Conservation (phyloP, 2,113 vertebrate species). For the Tiliqua scincoides region DNA sequence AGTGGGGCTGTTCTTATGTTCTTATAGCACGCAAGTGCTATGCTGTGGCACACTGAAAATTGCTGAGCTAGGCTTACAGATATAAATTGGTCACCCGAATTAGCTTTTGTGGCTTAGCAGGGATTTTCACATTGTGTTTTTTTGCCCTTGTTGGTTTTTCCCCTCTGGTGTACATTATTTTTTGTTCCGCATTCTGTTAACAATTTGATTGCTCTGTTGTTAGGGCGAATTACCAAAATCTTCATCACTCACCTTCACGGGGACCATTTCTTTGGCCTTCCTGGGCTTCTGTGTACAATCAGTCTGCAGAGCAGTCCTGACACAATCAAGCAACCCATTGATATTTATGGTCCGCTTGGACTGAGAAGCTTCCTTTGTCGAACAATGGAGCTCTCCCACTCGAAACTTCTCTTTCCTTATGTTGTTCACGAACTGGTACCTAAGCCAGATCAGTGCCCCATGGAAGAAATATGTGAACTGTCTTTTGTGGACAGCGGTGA, state of each 20-base stretch:
- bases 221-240: slow-evolving; percentile 91
- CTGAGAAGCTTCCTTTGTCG: slow-evolving; percentile 82
- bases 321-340: slow-evolving; percentile 70
- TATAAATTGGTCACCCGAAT: background rate
- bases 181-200: background rate
- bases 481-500: slow-evolving; percentile 21
- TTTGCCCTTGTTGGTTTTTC: background rate
- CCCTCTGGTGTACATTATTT: background rate
- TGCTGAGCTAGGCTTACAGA: background rate
- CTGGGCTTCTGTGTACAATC: slow-evolving; percentile 91
- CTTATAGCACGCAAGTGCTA: too few species aligned
- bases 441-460: slow-evolving; percentile 84
- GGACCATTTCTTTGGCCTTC: slow-evolving; percentile 93
- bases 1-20: too few species aligned
- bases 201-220: background rate
- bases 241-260: slow-evolving; percentile 96
- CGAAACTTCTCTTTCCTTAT: slow-evolving; percentile 86
- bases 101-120: background rate
- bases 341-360: slow-evolving; percentile 89
- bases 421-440: slow-evolving; percentile 89
- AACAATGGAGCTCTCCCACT: slow-evolving; percentile 85
- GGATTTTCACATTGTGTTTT: background rate
- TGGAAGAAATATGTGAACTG: slow-evolving; percentile 77
- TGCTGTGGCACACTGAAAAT: too few species aligned
- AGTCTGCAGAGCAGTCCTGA: slow-evolving; percentile 81